Conservation (phyloP, 2,113 vertebrate species). For the Phylloscopus trochilus region DNA sequence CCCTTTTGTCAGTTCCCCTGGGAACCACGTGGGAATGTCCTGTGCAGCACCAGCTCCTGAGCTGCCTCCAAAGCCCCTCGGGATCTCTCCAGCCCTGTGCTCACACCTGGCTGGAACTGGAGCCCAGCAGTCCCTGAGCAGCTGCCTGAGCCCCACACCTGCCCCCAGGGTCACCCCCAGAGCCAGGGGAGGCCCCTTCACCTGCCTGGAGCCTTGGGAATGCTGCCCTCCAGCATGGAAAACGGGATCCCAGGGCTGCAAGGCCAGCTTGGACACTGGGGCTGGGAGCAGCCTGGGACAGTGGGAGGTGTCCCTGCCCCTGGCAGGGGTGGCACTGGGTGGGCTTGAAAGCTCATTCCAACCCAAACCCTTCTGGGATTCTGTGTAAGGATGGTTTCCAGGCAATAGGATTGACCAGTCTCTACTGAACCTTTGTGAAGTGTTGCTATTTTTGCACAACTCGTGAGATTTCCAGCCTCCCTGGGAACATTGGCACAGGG, state of each 20-base stretch:
- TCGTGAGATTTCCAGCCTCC: neutral
- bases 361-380: too few species aligned
- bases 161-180: neutral
- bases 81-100: neutral
- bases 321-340: too few species aligned
- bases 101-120: neutral
- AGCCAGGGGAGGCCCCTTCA: neutral
- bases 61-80: accelerated
- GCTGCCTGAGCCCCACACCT: neutral
- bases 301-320: too few species aligned
- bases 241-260: neutral
- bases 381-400: neutral
- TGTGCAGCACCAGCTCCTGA: neutral
- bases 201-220: neutral
- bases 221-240: accelerated
- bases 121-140: neutral
- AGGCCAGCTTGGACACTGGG: too few species aligned
- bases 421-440: neutral
- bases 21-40: neutral
- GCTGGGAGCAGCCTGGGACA: too few species aligned
- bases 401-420: neutral
- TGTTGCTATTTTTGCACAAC: neutral
- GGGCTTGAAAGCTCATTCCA: too few species aligned
- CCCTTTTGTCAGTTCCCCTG: neutral
- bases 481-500: neutral